Evolutionary conservation across 2,888 invertebrate genomes (phyloP).

Genomic region (Polyploca ridens): DNA sequence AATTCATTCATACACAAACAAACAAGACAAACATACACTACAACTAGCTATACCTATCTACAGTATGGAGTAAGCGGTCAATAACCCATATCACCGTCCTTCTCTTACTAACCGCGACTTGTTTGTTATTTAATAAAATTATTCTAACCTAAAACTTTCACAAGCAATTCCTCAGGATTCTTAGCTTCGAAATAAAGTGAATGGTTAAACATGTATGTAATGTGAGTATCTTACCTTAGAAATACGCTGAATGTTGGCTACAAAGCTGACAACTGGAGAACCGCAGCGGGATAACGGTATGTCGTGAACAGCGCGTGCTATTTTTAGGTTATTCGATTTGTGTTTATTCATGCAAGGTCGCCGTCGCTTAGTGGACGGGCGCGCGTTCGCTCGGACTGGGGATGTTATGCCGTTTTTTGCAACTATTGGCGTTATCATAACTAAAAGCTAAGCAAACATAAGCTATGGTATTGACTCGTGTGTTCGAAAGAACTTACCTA

Average conservation of each 20-base stretch:
- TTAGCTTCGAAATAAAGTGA: background rate
- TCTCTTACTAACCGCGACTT: background rate
- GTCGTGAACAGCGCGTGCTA: slow-evolving; percentile 23
- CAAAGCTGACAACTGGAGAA: slow-evolving; percentile 8
- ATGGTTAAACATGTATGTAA: background rate
- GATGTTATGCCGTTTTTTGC: background rate
- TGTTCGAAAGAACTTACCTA: no score
- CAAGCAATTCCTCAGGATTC: background rate
- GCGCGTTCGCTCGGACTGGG: slow-evolving; percentile 18
- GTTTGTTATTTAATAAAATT: background rate
- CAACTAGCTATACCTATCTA: slow-evolving; percentile 17
- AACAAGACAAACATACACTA: slow-evolving; percentile 9
- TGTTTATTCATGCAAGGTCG: slow-evolving; percentile 42
- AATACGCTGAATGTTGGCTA: slow-evolving; percentile 12
- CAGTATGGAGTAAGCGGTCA: slow-evolving; percentile 30
- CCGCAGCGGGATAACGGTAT: background rate
- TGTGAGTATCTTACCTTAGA: slow-evolving; percentile 34
- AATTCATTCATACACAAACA: background rate
- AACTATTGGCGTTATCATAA: background rate
- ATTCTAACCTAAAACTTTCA: slow-evolving; percentile 7
- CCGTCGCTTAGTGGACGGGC: background rate
- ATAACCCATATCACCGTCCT: slow-evolving; percentile 22
- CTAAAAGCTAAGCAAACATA: background rate
- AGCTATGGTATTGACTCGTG: background rate
- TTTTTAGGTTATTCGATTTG: slow-evolving; percentile 52